Base-by-base conservation (phyloP, 2,797 vertebrate genomes). In the Myotis findleyi region DNA sequence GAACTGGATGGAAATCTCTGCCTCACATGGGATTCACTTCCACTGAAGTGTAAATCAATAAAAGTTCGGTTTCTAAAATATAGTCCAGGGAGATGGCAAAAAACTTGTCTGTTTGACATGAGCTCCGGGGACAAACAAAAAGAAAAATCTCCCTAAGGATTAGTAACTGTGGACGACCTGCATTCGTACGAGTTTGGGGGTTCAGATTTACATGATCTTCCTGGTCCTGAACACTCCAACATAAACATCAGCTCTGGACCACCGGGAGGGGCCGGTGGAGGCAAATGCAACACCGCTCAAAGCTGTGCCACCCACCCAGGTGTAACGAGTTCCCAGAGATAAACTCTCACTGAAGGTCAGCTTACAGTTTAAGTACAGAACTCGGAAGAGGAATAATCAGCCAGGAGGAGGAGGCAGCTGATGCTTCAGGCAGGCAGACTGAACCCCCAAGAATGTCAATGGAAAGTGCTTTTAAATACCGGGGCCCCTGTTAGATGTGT, bases 61-160 rank as follows among this genome's bases (percentile, higher is more conserved):
- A 57, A 30, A 68, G 41, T 84, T 83, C 75, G 13, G 73, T 91
- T 62, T n/a, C n/a, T 53, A 72, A 57, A 76, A 49, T 30, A 49
- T 55, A n/a, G 36, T 84, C 87, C 18, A 53, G n/a, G n/a, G 38
- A 92, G 25, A n/a, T 20, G 41, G 38, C 85, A 62, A 21, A n/a
- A 92, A 73, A 49, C 5, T 5, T 44, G 0, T 76, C 18, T 38
- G 7, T 57, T 91, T 81, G 64, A 66, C 33, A 41, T 93, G 47
- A 80, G 55, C 53, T 90, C 84, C 7, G 20, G 18, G 49, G 6
- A 17, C 59, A 30, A 62, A 62, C 57, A 76, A 69, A 36, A 49
- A 83, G 25, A 71, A 51, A 68, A 53, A 7, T 5, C 55, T 44
- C 18, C 18, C 73, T 68, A 68, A 87, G 64, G 55, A 68, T 55